Conservation (phyloP, 2,888 invertebrate species). For the Euplexia lucipara region DNA sequence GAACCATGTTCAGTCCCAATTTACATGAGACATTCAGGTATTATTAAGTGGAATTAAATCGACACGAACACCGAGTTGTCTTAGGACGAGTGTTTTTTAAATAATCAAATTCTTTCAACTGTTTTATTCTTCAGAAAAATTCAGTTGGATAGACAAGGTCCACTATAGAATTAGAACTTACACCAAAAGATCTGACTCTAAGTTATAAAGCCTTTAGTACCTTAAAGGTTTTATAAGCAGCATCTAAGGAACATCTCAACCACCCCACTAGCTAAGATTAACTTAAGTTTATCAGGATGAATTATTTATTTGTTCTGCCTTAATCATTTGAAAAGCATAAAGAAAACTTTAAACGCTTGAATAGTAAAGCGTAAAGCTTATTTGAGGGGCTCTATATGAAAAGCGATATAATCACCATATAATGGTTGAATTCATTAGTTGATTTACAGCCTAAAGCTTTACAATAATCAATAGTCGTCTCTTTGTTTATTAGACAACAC, state of each 20-base stretch:
- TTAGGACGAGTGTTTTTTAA: neutral
- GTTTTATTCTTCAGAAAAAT: neutral
- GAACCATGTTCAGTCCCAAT: slow-evolving; percentile 26
- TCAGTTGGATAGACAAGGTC: no score
- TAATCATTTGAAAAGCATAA: neutral
- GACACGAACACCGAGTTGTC: slow-evolving; percentile 11
- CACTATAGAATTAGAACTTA: no score
- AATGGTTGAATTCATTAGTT: neutral
- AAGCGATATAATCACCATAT: no score
- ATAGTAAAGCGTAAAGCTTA: no score
- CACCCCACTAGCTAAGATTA: neutral
- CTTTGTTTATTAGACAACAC: slow-evolving; percentile 23
- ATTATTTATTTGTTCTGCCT: neutral
- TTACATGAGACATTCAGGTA: slow-evolving; percentile 15
- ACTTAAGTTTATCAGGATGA: neutral
- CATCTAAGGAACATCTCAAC: no score
- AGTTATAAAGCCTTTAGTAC: no score
- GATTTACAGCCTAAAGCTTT: neutral
- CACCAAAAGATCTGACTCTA: no score
- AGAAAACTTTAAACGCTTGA: no score
- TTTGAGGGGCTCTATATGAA: no score
- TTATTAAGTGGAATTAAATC: slow-evolving; percentile 46
- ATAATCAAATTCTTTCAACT: neutral
- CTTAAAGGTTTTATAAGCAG: no score
- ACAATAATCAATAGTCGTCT: neutral